Evolutionary conservation across 2,888 invertebrate genomes (phyloP).

Genomic region (Caradrina clavipalpis): DNA sequence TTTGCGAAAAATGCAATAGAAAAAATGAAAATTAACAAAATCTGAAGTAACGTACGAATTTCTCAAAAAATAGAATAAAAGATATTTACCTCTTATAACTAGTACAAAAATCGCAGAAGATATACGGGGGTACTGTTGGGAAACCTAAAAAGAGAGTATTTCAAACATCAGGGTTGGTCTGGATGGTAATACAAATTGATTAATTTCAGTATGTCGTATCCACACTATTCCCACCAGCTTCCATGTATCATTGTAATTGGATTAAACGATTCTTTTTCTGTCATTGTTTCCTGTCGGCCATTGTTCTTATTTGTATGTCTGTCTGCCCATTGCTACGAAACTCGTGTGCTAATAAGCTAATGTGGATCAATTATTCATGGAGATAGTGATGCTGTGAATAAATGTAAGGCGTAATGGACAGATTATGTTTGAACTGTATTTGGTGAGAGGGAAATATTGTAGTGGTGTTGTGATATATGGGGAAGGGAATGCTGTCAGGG

Average conservation of each 20-base stretch:
- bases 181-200: too few species aligned
- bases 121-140: too few species aligned
- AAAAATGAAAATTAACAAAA: too few species aligned
- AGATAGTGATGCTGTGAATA: conserved; percentile 72
- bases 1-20: too few species aligned
- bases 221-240: conserved; percentile 65
- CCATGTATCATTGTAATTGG: conserved; percentile 87
- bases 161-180: too few species aligned
- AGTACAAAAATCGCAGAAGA: too few species aligned
- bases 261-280: conserved; percentile 88
- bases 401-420: conserved; percentile 63
- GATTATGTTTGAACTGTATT: conserved; percentile 64
- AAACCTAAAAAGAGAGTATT: too few species aligned
- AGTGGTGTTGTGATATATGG: conserved; percentile 46
- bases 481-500: conserved; percentile 21
- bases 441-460: conserved; percentile 32
- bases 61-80: too few species aligned
- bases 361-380: conserved; percentile 86
- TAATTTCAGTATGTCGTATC: conserved; percentile 64
- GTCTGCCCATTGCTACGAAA: conserved; percentile 67
- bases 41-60: too few species aligned
- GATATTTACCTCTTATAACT: too few species aligned
- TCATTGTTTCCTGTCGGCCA: conserved; percentile 86
- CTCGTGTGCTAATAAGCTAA: conserved; percentile 88
- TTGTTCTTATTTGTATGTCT: conserved; percentile 84